A percentile compares a stretch with the other conserved stretches of the same genome.
Evolutionary conservation across 2,888 invertebrate species (phyloP).

Genomic region (Pterostichus niger): DNA sequence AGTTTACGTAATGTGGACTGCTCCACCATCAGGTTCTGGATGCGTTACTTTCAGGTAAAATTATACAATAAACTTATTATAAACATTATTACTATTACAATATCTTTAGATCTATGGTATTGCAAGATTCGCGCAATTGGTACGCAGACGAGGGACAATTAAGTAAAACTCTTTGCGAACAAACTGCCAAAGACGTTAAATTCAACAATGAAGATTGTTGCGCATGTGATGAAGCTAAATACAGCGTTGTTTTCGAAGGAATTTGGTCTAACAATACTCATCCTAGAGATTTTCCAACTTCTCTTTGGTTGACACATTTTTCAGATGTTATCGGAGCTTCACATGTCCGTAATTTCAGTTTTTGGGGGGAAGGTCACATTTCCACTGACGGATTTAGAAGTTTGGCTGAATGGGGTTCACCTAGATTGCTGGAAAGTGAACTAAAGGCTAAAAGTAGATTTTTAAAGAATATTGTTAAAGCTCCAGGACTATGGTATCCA

Average conservation of each 20-base stretch:
- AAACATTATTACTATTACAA: neutral
- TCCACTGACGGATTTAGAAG: slow-evolving; percentile 93
- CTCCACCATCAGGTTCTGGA: slow-evolving; percentile 90
- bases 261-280: slow-evolving; percentile 97
- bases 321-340: slow-evolving; percentile 98
- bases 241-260: slow-evolving; percentile 94
- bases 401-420: slow-evolving; percentile 93
- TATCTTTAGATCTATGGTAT: slow-evolving; percentile 88
- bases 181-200: slow-evolving; percentile 83
- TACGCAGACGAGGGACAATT: slow-evolving; percentile 93
- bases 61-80: slow-evolving; percentile 41
- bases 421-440: slow-evolving; percentile 92
- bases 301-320: slow-evolving; percentile 95
- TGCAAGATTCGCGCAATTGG: slow-evolving; percentile 90
- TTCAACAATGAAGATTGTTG: slow-evolving; percentile 86
- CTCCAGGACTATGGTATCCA: slow-evolving; percentile 94
- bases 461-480: slow-evolving; percentile 92
- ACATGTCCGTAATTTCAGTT: slow-evolving; percentile 91
- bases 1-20: slow-evolving; percentile 93
- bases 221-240: slow-evolving; percentile 97
- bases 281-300: slow-evolving; percentile 96
- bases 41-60: slow-evolving; percentile 90
- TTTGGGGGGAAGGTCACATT: slow-evolving; percentile 94
- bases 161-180: slow-evolving; percentile 89
- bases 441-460: slow-evolving; percentile 88